Conservation (phyloP, 2,113 vertebrate genomes). For the Pluvianellus socialis region DNA sequence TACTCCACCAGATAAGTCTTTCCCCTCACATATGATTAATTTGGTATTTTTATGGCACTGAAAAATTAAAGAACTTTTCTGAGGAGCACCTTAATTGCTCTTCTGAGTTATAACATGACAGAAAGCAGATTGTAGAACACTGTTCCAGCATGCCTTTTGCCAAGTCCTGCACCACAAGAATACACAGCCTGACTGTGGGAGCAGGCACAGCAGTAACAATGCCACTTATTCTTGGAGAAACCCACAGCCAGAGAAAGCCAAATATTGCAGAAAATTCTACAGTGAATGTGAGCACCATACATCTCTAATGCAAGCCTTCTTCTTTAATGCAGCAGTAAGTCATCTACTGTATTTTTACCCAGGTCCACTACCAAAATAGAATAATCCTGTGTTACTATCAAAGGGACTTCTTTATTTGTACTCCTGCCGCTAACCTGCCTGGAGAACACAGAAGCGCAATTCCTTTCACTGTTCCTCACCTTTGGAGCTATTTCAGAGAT, state of each 20-base stretch:
- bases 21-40: neutral
- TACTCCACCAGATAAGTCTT: neutral
- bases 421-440: neutral
- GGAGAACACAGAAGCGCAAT: neutral
- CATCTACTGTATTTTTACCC: neutral
- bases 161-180: neutral
- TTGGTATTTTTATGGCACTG: neutral
- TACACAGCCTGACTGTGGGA: neutral
- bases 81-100: neutral
- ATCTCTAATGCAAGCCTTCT: neutral
- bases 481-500: neutral
- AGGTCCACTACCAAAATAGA: neutral
- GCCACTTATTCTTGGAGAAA: neutral
- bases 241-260: neutral
- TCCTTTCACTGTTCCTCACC: neutral
- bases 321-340: neutral
- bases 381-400: neutral
- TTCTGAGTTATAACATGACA: neutral
- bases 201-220: neutral
- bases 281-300: neutral
- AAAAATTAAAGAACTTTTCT: neutral
- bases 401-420: neutral
- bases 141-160: neutral
- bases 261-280: neutral
- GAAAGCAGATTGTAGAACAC: neutral